Evolutionary conservation across 2,797 vertebrate species (phyloP), one percentile per base, ranked within the genome.

Genomic region (Chelmon rostratus): DNA sequence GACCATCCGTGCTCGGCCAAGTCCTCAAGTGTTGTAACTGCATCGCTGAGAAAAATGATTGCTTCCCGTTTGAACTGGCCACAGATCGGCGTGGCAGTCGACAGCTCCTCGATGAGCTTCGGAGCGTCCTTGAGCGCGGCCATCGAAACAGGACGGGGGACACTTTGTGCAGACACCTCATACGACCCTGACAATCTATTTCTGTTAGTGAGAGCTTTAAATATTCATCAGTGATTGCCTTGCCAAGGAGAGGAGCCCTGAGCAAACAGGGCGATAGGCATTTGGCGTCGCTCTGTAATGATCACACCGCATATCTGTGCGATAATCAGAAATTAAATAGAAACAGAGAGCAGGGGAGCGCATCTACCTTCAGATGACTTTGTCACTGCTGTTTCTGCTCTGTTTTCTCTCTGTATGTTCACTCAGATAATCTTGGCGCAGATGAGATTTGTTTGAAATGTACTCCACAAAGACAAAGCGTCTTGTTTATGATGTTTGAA

Each of bases 301-400:
- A 90, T 88, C 87, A 62, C 77, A 63, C 49, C 21, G 42, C 85
- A 83, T 84, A 91, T 88, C 88, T 70, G 61, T 52, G 80, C 5
- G 46, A 87, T 85, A 73, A 92, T 91, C 90, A 82, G 69, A 91
- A 87, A 82, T 87, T 78, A 92, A 88, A 90, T 44, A 90, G 77
- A 86, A 70, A 72, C 40, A 69, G 58, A 78, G 72, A 75, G 76
- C 57, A 73, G 69, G 33, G 73, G 63, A 67, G 79, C 57, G 6
- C 5, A 4, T 49, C 69, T 83, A 90, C 88, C 87, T 90, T 90
- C 82, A 87, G 81, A 84, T 87, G 86, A 90, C 90, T 89, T 89
- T 91, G 85, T 91, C 73, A 38, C 59, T 56, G 73, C 78, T 63
- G 37, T 69, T 47, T 46, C 23, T 52, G 15, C 70, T 47, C 46